Evolutionary conservation across 1,140 invertebrate species (phyloP).

Genomic region (Lordiphosa collinella): DNA sequence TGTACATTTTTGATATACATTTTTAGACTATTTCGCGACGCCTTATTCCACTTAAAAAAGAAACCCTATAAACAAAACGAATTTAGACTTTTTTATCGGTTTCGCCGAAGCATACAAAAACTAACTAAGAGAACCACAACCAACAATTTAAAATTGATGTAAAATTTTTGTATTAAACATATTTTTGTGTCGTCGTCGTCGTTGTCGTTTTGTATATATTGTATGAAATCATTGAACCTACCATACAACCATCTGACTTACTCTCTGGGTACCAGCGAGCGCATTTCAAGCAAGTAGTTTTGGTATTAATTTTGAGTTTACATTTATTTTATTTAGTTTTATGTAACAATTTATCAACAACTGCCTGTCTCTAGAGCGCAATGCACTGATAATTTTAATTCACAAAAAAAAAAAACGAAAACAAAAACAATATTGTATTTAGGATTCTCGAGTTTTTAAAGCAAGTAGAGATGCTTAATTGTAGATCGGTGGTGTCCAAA

Average conservation of each 20-base stretch:
- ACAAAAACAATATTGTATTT: slow-evolving; percentile 33
- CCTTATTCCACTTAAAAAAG: slow-evolving; percentile 53
- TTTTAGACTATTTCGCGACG: slow-evolving; percentile 64
- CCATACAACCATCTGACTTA: not conserved
- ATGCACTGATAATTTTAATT: slow-evolving; percentile 78
- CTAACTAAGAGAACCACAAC: slow-evolving; percentile 16
- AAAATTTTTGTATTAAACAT: slow-evolving; percentile 43
- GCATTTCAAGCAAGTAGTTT: slow-evolving; percentile 57
- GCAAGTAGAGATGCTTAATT: slow-evolving; percentile 47
- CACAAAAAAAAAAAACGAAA: slow-evolving; percentile 37
- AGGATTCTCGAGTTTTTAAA: slow-evolving; percentile 49
- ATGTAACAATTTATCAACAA: slow-evolving; percentile 21
- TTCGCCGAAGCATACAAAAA: slow-evolving; percentile 46
- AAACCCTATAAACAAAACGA: slow-evolving; percentile 24
- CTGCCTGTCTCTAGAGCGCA: slow-evolving; percentile 73
- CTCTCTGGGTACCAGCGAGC: slow-evolving; percentile 25
- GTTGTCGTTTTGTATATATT: no score
- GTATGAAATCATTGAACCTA: not conserved
- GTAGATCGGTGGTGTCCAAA: slow-evolving; percentile 16
- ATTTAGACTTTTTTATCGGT: slow-evolving; percentile 60
- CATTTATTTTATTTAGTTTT: slow-evolving; percentile 49
- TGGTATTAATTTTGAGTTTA: slow-evolving; percentile 43
- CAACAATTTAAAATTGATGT: slow-evolving; percentile 40
- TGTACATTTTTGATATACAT: slow-evolving; percentile 63
- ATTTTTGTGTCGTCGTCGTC: slow-evolving; percentile 26